Evolutionary conservation across 2,113 vertebrate species (phyloP), one percentile per base, ranked within the genome.

Genomic region (Entelurus aequoreus): DNA sequence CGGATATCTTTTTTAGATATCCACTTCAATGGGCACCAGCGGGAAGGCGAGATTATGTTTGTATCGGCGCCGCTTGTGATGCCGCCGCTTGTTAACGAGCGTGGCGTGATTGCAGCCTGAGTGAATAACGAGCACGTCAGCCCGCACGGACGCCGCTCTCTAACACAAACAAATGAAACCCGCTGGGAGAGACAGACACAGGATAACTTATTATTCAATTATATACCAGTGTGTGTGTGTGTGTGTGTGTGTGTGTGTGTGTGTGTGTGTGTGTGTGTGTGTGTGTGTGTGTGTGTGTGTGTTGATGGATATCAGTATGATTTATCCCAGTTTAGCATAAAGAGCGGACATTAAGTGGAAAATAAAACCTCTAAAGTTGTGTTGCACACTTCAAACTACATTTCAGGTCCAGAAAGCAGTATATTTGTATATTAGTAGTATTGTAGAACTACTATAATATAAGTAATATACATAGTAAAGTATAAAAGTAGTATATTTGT

Each of bases 141-240:
- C 19, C 7, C 42, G 52, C 56, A 63, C 15, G 58, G 63, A 80
- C 35, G 71, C 10, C 8, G 10, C 40, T 42, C 40, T 42, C 40
- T 9, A 78, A 69, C 69, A 63, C 72, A 66, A 75, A 81, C 66
- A 84, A 81, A 84, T 81, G 74, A 77, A 64, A 72, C 48, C 49
- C 5, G 71, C 69, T 73, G 68, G 63, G 72, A 65, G 64, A 76
- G 67, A 54, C 66, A 38, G 56, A 55, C 14, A 52, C 66, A 71
- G 59, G 72, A 59, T 61, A 75, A 75, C 66, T 75, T 77, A 76
- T 75, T 72, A 79, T 78, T 71, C 73, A 83, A 79, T 77, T 81
- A 84, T 76, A n/a, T 11, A 19, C 16, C 4, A 9, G 49, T 50
- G 48, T 50, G 48, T 48, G 48, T 14, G 48, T 48, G 48, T 50